Evolutionary conservation across 1,140 invertebrate species (phyloP).

Genomic region (Lasioglossum albipes): DNA sequence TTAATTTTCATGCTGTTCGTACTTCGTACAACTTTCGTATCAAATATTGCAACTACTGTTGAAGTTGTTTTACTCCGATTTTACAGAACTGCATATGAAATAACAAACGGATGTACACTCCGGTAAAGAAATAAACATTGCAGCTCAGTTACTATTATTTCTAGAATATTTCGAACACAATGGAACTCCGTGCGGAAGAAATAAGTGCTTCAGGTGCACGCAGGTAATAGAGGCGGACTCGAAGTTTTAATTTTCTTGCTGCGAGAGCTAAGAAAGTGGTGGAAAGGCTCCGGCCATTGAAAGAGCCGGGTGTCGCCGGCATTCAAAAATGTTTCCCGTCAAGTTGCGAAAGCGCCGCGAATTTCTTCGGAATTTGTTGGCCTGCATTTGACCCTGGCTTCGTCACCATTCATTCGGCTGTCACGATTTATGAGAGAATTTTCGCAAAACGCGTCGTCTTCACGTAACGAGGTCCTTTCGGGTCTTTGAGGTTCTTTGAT

Average conservation of each 20-base stretch:
- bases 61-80: too few species aligned
- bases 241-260: neutral
- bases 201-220: neutral
- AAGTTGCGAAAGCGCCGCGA: neutral
- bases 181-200: too few species aligned
- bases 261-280: neutral
- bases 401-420: neutral
- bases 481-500: slow-evolving; percentile 25
- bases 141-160: too few species aligned
- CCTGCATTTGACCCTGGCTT: slow-evolving; percentile 4
- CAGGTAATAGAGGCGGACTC: neutral
- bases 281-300: neutral
- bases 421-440: slow-evolving; percentile 16
- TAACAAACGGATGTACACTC: too few species aligned
- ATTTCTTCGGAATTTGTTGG: neutral
- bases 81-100: too few species aligned
- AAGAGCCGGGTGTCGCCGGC: neutral
- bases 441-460: slow-evolving; percentile 1
- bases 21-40: too few species aligned
- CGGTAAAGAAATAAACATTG: too few species aligned
- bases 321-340: slow-evolving; percentile 7
- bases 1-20: too few species aligned
- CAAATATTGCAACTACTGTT: too few species aligned
- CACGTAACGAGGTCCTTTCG: slow-evolving; percentile 29
- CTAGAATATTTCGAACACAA: too few species aligned